phyloP scores from a whole-genome alignment of 2,888 invertebrate genomes.

The Drosophila neonasuta region DNA sequence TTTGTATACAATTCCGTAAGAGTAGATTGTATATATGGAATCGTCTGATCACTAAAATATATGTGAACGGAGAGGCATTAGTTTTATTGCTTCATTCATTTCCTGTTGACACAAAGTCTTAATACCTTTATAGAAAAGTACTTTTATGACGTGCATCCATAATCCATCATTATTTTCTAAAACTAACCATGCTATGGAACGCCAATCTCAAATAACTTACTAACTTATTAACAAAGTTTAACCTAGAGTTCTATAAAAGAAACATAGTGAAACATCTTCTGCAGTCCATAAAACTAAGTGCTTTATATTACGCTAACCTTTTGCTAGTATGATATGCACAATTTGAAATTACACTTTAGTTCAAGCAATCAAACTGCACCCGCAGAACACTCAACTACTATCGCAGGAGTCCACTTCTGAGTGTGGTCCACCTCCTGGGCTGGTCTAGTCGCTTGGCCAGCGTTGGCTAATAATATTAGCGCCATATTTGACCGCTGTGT shows the following conservation, averaged over 20 bases:
- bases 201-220: no score
- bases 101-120: no score
- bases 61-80: no score
- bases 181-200: no score
- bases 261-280: background rate
- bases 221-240: background rate
- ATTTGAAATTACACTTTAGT: conserved; percentile 42
- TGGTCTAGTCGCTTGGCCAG: conserved; percentile 1
- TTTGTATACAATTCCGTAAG: no score
- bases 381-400: conserved; percentile 4
- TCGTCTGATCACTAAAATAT: no score
- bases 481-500: conserved; percentile 64
- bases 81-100: no score
- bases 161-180: no score
- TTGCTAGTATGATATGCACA: background rate
- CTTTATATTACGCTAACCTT: background rate
- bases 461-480: conserved; percentile 67
- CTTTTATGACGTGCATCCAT: no score
- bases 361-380: conserved; percentile 32
- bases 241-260: background rate
- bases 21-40: no score
- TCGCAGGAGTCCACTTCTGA: conserved; percentile 11
- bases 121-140: no score
- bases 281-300: background rate
- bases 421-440: conserved; percentile 1